These are phyloP conservation scores for Nasonia vitripennis DNA, from an alignment of 1,140 invertebrate species.

Conservation along the genomic window DNA sequence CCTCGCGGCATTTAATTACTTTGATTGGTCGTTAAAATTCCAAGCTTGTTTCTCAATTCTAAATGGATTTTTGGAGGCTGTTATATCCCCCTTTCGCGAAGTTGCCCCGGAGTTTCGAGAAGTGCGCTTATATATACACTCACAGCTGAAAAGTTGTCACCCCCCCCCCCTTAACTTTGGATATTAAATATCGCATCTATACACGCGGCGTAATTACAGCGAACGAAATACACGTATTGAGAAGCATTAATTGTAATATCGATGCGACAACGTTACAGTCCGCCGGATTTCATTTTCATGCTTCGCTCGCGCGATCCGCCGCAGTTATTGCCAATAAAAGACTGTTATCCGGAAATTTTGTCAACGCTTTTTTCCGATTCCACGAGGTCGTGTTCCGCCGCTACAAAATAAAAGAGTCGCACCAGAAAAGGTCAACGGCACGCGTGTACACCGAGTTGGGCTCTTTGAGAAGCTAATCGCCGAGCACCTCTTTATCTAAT, in stretches of 20 bases:
- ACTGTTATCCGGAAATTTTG: neutral
- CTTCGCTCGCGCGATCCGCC: neutral
- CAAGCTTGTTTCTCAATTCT: neutral
- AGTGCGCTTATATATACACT: neutral
- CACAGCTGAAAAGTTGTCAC: neutral
- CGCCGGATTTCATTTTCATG: conserved; percentile 7
- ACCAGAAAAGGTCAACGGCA: neutral
- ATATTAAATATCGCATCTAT: neutral
- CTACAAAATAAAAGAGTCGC: neutral
- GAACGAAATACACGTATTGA: too few species aligned
- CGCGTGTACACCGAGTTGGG: neutral
- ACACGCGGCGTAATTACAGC: too few species aligned
- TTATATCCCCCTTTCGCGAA: neutral
- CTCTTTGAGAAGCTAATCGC: conserved; percentile 6
- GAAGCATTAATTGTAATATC: too few species aligned
- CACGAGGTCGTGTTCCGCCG: neutral
- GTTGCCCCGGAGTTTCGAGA: neutral
- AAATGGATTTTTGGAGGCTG: neutral
- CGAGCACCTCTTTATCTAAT: conserved; percentile 31
- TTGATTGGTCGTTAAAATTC: neutral
- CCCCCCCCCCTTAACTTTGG: neutral
- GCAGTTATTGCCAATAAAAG: neutral
- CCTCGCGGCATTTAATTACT: neutral
- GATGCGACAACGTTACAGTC: too few species aligned
- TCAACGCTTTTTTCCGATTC: neutral